Conservation (phyloP, 2,113 vertebrate species). For the Panthera leo region DNA sequence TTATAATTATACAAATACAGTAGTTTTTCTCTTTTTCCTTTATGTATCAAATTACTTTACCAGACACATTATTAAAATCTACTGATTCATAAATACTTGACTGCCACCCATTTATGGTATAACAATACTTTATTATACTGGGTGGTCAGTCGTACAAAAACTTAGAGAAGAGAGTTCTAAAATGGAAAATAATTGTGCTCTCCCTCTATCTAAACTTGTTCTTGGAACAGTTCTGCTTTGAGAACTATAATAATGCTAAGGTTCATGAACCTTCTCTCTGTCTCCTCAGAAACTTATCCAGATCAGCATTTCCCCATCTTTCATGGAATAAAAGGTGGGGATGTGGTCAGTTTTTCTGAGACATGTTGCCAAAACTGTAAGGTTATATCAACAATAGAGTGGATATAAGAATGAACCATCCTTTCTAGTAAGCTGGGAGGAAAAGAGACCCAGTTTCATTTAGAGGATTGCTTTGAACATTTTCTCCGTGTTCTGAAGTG, state of each 20-base stretch:
- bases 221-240: slow-evolving; percentile 63
- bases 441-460: slow-evolving; percentile 18
- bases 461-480: slow-evolving; percentile 63
- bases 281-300: slow-evolving; percentile 56
- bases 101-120: slow-evolving; percentile 49
- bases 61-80: slow-evolving; percentile 41
- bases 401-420: slow-evolving; percentile 57
- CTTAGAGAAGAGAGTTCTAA: slow-evolving; percentile 48
- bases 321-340: slow-evolving; percentile 49
- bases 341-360: slow-evolving; percentile 59
- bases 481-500: slow-evolving; percentile 60
- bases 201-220: slow-evolving; percentile 72
- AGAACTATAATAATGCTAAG: slow-evolving; percentile 56
- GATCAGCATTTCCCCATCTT: slow-evolving; percentile 56
- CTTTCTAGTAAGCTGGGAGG: slow-evolving; percentile 54
- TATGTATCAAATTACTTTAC: slow-evolving; percentile 23
- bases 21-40: slow-evolving; percentile 12
- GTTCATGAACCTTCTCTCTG: slow-evolving; percentile 72
- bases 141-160: slow-evolving; percentile 68
- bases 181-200: slow-evolving; percentile 65
- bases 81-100: slow-evolving; percentile 52
- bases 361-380: slow-evolving; percentile 65
- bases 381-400: slow-evolving; percentile 69
- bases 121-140: slow-evolving; percentile 69
- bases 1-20: slow-evolving; percentile 44